phyloP scores from a whole-genome alignment of 2,888 invertebrate genomes.

The Trissoscelio sp. region DNA sequence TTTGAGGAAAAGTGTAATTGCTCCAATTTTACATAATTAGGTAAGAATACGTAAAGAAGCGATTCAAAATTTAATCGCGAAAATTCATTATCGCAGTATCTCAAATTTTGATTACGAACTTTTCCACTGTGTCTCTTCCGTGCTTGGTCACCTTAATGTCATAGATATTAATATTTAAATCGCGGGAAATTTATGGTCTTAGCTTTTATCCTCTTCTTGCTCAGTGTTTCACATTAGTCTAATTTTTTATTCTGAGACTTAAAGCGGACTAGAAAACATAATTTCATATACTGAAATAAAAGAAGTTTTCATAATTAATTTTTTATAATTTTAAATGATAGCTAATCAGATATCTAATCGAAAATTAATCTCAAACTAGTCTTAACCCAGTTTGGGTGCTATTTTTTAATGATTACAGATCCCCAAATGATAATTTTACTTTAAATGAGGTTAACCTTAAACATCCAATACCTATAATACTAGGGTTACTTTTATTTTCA shows the following conservation, averaged over 20 bases:
- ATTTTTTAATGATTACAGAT: no score
- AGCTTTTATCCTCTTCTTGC: neutral
- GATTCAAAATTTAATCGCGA: conserved; percentile 1
- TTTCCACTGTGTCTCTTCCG: neutral
- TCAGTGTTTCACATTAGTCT: no score
- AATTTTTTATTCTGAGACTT: no score
- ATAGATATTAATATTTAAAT: conserved; percentile 38
- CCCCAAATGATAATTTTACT: no score
- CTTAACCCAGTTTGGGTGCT: no score
- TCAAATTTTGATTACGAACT: conserved; percentile 2
- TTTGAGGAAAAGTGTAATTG: neutral
- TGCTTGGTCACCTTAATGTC: conserved; percentile 3
- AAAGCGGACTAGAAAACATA: no score
- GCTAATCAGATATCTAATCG: no score
- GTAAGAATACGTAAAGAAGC: neutral
- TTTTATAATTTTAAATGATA: no score
- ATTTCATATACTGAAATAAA: neutral
- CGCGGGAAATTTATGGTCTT: conserved; percentile 11
- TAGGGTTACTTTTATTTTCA: no score
- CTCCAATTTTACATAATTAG: neutral
- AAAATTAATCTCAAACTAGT: no score
- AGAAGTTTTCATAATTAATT: neutral
- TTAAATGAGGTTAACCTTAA: no score
- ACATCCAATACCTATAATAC: no score
- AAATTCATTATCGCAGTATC: neutral